Conservation (phyloP, 2,113 vertebrate species). For the Orthonyx spaldingii region DNA sequence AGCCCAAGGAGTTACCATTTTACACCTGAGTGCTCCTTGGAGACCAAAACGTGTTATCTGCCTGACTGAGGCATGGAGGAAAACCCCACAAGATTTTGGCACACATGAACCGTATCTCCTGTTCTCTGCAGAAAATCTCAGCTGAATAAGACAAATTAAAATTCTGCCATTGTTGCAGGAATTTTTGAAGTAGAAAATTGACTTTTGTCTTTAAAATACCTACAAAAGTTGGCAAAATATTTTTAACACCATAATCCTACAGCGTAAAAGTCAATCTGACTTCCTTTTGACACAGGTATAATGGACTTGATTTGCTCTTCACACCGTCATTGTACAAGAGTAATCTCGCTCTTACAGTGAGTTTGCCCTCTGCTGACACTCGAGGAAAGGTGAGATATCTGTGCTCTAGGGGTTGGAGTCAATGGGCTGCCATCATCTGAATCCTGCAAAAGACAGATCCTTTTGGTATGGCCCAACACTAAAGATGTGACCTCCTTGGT, state of each 20-base stretch:
- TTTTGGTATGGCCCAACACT: neutral
- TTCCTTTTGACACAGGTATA: neutral
- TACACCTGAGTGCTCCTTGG: neutral
- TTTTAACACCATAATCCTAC: neutral
- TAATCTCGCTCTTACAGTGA: neutral
- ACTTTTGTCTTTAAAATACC: neutral
- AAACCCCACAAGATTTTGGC: neutral
- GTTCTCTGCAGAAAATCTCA: neutral
- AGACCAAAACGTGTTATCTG: neutral
- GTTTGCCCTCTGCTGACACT: neutral
- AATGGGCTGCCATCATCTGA: neutral
- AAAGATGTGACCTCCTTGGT: neutral
- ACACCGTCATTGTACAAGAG: rapidly evolving
- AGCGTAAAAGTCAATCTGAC: neutral
- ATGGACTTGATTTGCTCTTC: neutral
- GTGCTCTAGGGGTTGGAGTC: neutral
- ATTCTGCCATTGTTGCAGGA: neutral
- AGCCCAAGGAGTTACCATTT: neutral
- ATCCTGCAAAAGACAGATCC: neutral
- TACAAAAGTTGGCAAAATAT: neutral
- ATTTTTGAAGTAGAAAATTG: neutral
- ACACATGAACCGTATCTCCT: neutral
- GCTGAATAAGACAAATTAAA: neutral
- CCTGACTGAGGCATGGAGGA: neutral
- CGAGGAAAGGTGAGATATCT: neutral